Evolutionary conservation across 2,888 invertebrate species (phyloP).

Genomic region (Nebria salina): DNA sequence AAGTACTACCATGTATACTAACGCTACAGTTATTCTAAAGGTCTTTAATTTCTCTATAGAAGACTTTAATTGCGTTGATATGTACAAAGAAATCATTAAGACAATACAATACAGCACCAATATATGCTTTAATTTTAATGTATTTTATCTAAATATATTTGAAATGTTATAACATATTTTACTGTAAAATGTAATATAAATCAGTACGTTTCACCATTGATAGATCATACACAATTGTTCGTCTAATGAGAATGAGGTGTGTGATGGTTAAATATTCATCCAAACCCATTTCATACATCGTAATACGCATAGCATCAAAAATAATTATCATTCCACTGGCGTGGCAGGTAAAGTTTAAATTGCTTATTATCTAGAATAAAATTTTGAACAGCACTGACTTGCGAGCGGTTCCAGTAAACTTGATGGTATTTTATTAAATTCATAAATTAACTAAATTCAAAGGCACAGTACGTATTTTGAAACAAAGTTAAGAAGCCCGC

Average conservation of each 20-base stretch:
- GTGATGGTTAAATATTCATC: too few relatives aligned
- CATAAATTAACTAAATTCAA: neutral
- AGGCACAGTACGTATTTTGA: neutral
- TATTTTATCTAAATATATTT: too few relatives aligned
- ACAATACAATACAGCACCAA: neutral
- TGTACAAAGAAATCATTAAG: neutral
- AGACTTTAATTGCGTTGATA: neutral
- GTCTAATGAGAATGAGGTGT: too few relatives aligned
- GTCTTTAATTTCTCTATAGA: neutral
- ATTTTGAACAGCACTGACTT: neutral
- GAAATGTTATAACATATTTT: too few relatives aligned
- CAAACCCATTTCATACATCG: too few relatives aligned
- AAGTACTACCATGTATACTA: neutral
- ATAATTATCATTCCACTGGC: neutral
- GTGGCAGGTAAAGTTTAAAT: constrained; percentile 22
- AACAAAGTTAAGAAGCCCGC: neutral
- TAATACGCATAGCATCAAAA: neutral
- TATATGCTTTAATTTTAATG: too few relatives aligned
- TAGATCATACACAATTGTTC: too few relatives aligned
- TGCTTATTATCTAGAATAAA: constrained; percentile 28
- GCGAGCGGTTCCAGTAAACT: neutral
- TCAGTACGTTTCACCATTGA: too few relatives aligned
- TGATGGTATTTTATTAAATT: neutral
- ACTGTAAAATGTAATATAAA: too few relatives aligned
- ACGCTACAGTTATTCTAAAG: neutral